phyloP scores from a whole-genome alignment of 2,797 vertebrate genomes.

The Leuciscus waleckii region DNA sequence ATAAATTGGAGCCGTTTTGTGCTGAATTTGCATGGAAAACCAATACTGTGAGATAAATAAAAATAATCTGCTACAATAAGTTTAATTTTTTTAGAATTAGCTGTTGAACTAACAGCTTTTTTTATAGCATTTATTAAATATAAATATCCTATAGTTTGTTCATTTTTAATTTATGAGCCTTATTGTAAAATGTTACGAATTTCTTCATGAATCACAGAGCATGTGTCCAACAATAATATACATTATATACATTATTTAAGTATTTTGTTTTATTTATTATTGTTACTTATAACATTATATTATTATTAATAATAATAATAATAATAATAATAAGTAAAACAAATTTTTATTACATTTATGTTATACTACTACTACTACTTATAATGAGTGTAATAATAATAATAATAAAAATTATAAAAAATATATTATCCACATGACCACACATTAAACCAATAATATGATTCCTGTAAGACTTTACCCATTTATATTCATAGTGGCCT shows the following conservation, averaged over 20 bases:
- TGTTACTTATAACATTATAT: background rate
- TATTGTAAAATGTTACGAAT: background rate
- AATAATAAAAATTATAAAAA: background rate
- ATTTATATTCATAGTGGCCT: background rate
- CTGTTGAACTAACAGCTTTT: background rate
- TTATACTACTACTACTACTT: background rate
- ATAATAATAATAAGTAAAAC: background rate
- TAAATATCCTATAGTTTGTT: background rate
- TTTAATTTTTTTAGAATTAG: background rate
- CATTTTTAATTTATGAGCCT: background rate
- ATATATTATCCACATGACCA: background rate
- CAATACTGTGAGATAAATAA: background rate
- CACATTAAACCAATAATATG: background rate
- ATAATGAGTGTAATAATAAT: background rate
- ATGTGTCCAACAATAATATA: background rate
- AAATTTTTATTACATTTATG: background rate
- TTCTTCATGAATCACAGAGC: background rate
- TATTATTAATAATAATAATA: background rate
- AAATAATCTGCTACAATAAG: conserved; percentile 8
- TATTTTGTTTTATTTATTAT: background rate
- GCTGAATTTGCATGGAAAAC: conserved; percentile 12
- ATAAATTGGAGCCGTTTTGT: conserved; percentile 59
- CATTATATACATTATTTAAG: background rate
- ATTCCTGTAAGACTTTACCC: background rate
- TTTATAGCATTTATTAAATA: background rate